Conservation (phyloP, 2,888 invertebrate species). For the Thymelicus sylvestris region DNA sequence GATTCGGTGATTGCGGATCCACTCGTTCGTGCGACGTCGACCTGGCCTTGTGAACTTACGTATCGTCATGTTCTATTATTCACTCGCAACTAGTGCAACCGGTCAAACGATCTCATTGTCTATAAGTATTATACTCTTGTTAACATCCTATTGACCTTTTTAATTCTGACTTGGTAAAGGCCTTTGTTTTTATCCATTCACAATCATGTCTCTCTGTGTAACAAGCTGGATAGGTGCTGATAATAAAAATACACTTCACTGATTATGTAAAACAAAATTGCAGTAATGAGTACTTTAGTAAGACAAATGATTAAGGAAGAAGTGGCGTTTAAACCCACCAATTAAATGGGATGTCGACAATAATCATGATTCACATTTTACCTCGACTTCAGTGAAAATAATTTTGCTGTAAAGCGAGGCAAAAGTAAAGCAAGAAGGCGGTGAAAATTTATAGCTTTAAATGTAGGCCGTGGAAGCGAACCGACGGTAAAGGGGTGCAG, state of each 20-base stretch:
- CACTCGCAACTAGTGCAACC: conserved; percentile 43
- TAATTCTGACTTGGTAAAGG: conserved; percentile 24
- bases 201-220: conserved; percentile 23
- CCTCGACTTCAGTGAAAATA: conserved; percentile 53
- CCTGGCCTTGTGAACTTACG: conserved; percentile 76
- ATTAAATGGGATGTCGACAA: conserved; percentile 64
- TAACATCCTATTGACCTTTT: conserved; percentile 36
- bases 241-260: conserved; percentile 45
- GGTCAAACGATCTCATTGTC: conserved; percentile 30
- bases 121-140: conserved; percentile 23
- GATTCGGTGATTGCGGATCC: conserved; percentile 80
- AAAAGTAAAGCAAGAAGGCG: conserved; percentile 46
- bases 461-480: conserved; percentile 35
- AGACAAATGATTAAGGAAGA: conserved; percentile 55
- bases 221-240: conserved; percentile 42
- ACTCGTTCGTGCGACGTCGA: conserved; percentile 63
- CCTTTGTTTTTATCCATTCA: conserved; percentile 7
- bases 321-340: conserved; percentile 60
- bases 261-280: conserved; percentile 41
- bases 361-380: conserved; percentile 64
- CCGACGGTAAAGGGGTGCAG: conserved; percentile 16
- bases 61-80: conserved; percentile 73
- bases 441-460: conserved; percentile 47
- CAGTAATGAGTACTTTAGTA: conserved; percentile 4
- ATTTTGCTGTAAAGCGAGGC: conserved; percentile 39